Conservation (phyloP, 1,140 invertebrate species). For the Drosophila dunni region DNA sequence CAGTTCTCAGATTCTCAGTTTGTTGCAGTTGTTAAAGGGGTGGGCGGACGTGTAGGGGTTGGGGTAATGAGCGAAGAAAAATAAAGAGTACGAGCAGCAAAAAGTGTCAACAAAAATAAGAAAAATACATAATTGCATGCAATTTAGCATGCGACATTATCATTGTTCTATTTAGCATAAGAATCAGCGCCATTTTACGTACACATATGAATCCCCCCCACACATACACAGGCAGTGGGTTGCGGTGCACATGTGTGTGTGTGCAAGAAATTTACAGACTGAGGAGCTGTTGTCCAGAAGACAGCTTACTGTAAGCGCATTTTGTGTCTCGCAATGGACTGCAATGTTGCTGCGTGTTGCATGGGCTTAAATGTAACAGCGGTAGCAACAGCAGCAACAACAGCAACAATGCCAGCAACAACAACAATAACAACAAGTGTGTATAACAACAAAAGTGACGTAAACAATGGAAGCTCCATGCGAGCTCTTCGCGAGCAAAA, state of each 20-base stretch:
- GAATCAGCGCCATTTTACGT: constrained; percentile 55
- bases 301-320: constrained; percentile 52
- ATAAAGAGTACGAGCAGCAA: constrained; percentile 4
- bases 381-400: constrained; percentile 34
- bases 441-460: constrained; percentile 75
- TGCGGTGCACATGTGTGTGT: constrained; percentile 3
- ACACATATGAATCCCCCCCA: constrained; percentile 11
- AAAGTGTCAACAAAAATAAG: constrained; percentile 43
- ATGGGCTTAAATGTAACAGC: constrained; percentile 65
- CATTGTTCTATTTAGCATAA: constrained; percentile 80
- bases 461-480: constrained; percentile 66
- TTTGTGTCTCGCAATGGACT: constrained; percentile 37
- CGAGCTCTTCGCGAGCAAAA: constrained; percentile 54
- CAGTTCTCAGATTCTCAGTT: constrained; percentile 15
- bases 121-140: constrained; percentile 82
- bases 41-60: constrained; percentile 5
- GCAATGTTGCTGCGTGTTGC: constrained; percentile 52
- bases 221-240: not conserved
- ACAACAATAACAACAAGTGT: constrained; percentile 45
- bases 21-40: constrained; percentile 31
- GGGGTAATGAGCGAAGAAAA: constrained; percentile 42
- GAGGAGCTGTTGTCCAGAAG: constrained; percentile 26
- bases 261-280: constrained; percentile 23
- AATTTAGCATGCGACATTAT: constrained; percentile 83
- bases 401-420: constrained; percentile 35